These are phyloP conservation scores for Gobio occitaniae DNA, from an alignment of 2,797 vertebrate genomes.

Conservation along the genomic window DNA sequence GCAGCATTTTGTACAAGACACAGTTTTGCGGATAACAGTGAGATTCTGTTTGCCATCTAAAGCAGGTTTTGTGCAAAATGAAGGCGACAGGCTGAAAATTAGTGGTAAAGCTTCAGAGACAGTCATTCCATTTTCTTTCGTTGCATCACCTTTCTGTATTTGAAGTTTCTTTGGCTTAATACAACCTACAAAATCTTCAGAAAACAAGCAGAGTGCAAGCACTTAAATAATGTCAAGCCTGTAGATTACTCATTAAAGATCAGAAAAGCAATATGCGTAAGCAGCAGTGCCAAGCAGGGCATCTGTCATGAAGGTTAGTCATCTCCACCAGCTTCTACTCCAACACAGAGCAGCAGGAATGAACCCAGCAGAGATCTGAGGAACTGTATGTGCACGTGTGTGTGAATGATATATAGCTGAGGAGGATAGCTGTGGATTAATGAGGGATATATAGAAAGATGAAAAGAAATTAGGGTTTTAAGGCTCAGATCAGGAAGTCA, in stretches of 20 bases:
- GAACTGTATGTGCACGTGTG: background rate
- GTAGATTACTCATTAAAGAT: conserved; percentile 30
- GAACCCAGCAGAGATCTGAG: conserved; percentile 35
- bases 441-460: conserved; percentile 23
- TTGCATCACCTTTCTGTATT: conserved; percentile 6
- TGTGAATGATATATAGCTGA: background rate
- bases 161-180: conserved; percentile 18
- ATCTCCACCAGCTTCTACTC: conserved; percentile 25
- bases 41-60: conserved; percentile 56
- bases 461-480: background rate
- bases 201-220: conserved; percentile 10
- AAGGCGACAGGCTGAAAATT: conserved; percentile 39
- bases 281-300: conserved; percentile 27
- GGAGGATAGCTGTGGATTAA: conserved; percentile 18
- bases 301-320: conserved; percentile 39
- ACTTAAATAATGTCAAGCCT: conserved; percentile 35
- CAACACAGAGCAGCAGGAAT: conserved; percentile 45
- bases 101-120: background rate
- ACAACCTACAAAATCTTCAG: conserved; percentile 18
- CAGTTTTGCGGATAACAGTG: conserved; percentile 53
- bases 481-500: background rate
- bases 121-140: conserved; percentile 7
- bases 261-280: background rate
- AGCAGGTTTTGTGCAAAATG: conserved; percentile 47
- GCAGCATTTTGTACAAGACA: conserved; percentile 48